A percentile compares a stretch with the other conserved stretches of the same genome.
phyloP scores from a whole-genome alignment of 2,888 invertebrate species.

The Leptogaster cylindrica region DNA sequence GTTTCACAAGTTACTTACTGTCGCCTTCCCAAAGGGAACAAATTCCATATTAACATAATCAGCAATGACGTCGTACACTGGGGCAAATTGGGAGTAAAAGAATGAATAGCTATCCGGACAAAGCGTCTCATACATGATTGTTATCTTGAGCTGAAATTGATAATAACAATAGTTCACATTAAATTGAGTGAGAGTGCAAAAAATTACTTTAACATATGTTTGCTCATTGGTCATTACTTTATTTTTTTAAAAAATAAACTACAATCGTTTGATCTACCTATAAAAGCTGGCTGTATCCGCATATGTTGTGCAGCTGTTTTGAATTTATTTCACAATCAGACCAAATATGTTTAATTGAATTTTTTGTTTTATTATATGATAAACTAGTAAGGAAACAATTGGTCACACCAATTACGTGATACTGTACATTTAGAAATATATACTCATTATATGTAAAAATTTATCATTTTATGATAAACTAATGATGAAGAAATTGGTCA shows the following conservation, averaged over 20 bases:
- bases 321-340: no score
- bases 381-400: no score
- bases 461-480: no score
- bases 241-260: no score
- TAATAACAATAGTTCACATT: background rate
- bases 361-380: background rate
- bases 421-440: no score
- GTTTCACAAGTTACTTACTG: constrained; percentile 56
- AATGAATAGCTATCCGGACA: constrained; percentile 66
- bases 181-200: background rate
- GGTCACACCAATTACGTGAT: no score
- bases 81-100: constrained; percentile 63
- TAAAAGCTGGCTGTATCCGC: no score
- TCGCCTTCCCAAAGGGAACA: constrained; percentile 68
- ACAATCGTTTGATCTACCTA: no score
- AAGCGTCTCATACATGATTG: constrained; percentile 64
- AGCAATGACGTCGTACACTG: constrained; percentile 61
- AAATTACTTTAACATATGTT: background rate
- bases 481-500: no score
- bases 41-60: constrained; percentile 62
- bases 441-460: no score
- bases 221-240: no score
- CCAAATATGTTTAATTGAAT: background rate
- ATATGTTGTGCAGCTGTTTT: no score
- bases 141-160: constrained; percentile 59